Conservation (phyloP, 2,797 vertebrate species). For the Gobio occitaniae region DNA sequence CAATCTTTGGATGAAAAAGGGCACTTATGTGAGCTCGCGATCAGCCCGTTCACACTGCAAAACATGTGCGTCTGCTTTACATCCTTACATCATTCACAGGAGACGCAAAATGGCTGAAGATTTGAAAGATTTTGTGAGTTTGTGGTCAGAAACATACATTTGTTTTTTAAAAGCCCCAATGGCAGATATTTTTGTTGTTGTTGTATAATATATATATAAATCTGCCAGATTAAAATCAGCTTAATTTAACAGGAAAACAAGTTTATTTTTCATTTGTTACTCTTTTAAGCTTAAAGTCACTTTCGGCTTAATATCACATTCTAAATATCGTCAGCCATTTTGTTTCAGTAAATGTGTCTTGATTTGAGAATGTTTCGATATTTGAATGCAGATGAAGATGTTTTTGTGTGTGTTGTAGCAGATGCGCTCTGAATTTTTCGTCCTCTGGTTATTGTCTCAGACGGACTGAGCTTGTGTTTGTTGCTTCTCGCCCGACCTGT, state of each 20-base stretch:
- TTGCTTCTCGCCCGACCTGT: slow-evolving; percentile 85
- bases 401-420: too few species aligned
- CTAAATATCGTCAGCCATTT: too few species aligned
- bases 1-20: slow-evolving; percentile 43
- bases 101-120: neutral
- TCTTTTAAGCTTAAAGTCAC: neutral
- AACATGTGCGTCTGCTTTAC: too few species aligned
- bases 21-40: slow-evolving; percentile 31
- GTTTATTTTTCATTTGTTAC: too few species aligned
- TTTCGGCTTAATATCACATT: neutral
- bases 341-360: too few species aligned
- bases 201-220: too few species aligned
- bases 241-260: too few species aligned
- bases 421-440: too few species aligned
- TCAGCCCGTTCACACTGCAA: neutral
- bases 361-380: too few species aligned
- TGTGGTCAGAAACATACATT: neutral
- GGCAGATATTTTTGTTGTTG: too few species aligned
- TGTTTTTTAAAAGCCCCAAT: neutral
- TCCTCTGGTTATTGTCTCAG: too few species aligned
- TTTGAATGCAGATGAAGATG: too few species aligned
- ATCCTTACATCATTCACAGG: neutral
- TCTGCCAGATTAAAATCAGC: neutral
- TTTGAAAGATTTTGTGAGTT: neutral
- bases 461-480: slow-evolving; percentile 7